A percentile compares a stretch with the other conserved stretches of the same genome.
Conservation (phyloP, 2,113 vertebrate genomes). For the mouse (Mus musculus) region GRCm39 chr17:62384001-62384500, state of each 20-base stretch:
- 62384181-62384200: slow-evolving; percentile 65
- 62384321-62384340: slow-evolving; percentile 48
- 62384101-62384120: slow-evolving; percentile 78
- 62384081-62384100: slow-evolving; percentile 71
- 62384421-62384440: not conserved
- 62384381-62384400: not conserved
- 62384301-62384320: slow-evolving; percentile 74
- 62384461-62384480: not conserved
- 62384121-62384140: slow-evolving; percentile 73
- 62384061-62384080: slow-evolving; percentile 72
- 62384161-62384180: slow-evolving; percentile 81
- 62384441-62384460: slow-evolving; percentile 5
- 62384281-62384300: slow-evolving; percentile 61
- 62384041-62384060: slow-evolving; percentile 64
- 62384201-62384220: slow-evolving; percentile 76
- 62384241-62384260: slow-evolving; percentile 60
- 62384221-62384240: slow-evolving; percentile 70
- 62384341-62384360: slow-evolving; percentile 64
- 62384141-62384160: slow-evolving; percentile 77
- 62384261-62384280: slow-evolving; percentile 71
- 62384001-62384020: slow-evolving; percentile 68
- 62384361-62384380: slow-evolving; percentile 71
- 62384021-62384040: slow-evolving; percentile 77
- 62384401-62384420: slow-evolving; percentile 39
- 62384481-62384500: not conserved